phyloP scores from a whole-genome alignment of 1,140 invertebrate species.

The Neodiprion pinetum region DNA sequence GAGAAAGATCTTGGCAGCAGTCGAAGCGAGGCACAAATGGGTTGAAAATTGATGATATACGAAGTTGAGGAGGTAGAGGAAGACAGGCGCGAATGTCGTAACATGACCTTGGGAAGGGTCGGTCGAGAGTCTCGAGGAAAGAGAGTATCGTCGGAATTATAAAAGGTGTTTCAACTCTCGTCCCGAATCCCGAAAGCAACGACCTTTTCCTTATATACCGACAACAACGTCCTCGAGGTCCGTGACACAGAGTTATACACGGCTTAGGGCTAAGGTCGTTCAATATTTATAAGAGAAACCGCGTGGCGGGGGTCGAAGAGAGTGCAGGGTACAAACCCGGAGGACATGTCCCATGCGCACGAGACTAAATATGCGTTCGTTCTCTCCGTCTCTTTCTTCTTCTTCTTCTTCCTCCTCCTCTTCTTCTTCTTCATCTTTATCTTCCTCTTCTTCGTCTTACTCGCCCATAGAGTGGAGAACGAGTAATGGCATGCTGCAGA shows the following conservation, averaged over 20 bases:
- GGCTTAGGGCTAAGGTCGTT: conserved; percentile 6
- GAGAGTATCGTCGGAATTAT: too few relatives aligned
- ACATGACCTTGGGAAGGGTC: too few relatives aligned
- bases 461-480: conserved; percentile 2
- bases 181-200: neutral
- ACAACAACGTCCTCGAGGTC: neutral
- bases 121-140: too few relatives aligned
- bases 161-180: neutral
- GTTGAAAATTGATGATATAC: neutral
- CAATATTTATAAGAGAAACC: conserved; percentile 7
- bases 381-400: conserved; percentile 14
- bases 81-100: too few relatives aligned
- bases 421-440: neutral
- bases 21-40: neutral
- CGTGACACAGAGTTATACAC: neutral
- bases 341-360: neutral
- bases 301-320: neutral
- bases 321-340: too few relatives aligned
- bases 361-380: too few relatives aligned
- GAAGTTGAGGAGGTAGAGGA: neutral
- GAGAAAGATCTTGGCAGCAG: too few relatives aligned
- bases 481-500: conserved; percentile 4
- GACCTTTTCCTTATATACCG: neutral
- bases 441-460: conserved; percentile 7
- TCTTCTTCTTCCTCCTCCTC: neutral